These are phyloP conservation scores for Microcebus murinus DNA, from an alignment of 2,113 vertebrate species.

Conservation along the genomic window DNA sequence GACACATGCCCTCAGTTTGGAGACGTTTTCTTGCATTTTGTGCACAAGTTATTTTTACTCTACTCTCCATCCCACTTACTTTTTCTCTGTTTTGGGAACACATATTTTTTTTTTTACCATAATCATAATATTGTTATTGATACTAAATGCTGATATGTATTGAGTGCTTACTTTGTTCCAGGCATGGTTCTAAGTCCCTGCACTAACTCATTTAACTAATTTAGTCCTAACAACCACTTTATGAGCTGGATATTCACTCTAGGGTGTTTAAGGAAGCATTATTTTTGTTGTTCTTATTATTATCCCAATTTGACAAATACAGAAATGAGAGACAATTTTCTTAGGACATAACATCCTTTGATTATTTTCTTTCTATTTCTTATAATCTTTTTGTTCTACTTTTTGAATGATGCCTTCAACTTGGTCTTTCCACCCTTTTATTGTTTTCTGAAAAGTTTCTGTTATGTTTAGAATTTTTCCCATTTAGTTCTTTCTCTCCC, in stretches of 20 bases:
- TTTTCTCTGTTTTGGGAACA: not conserved
- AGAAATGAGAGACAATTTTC: not conserved
- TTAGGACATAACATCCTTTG: not conserved
- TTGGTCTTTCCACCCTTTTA: not conserved
- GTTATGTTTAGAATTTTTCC: not conserved
- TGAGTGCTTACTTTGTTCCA: not conserved
- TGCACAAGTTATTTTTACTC: not conserved
- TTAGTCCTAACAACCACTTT: not conserved
- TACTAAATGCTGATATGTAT: not conserved
- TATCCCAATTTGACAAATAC: not conserved
- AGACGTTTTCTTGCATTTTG: not conserved
- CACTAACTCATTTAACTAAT: not conserved
- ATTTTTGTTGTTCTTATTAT: not conserved
- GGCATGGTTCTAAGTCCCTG: not conserved
- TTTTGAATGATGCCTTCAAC: not conserved
- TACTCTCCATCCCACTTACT: not conserved
- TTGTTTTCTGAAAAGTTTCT: not conserved
- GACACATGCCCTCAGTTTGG: not conserved
- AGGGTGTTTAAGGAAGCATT: not conserved
- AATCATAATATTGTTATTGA: not conserved
- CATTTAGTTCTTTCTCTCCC: not conserved
- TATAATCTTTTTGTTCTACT: not conserved
- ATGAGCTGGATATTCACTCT: not conserved
- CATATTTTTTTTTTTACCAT: not conserved
- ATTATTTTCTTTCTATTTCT: not conserved